Evolutionary conservation across 2,797 vertebrate genomes (phyloP).

Genomic region (Pygocentrus nattereri): DNA sequence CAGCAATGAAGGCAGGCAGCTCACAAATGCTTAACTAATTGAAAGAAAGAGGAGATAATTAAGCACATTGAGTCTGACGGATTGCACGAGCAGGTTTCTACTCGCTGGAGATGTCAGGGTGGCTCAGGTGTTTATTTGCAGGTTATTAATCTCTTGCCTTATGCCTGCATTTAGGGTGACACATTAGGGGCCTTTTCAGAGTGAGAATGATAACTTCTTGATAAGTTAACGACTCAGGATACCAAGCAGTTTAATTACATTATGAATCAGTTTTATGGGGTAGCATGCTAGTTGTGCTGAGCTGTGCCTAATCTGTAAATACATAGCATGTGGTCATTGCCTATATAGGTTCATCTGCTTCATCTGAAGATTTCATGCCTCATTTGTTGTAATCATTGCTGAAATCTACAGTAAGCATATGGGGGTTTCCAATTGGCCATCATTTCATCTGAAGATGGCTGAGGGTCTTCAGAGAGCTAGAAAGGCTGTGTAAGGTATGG

Average conservation of each 20-base stretch:
- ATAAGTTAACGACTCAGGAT: conserved; percentile 48
- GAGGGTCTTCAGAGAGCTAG: background rate
- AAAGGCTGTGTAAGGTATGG: background rate
- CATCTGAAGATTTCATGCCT: conserved; percentile 1
- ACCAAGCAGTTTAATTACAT: conserved; percentile 47
- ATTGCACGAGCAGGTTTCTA: conserved; percentile 38
- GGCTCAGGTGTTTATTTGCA: conserved; percentile 60
- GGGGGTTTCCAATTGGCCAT: background rate
- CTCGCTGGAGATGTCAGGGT: conserved; percentile 33
- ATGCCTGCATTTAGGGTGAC: conserved; percentile 37
- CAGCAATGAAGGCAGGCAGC: conserved; percentile 45
- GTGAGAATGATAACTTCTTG: conserved; percentile 50
- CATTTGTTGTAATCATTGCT: conserved; percentile 26
- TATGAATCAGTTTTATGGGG: conserved; percentile 50
- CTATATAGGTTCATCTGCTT: conserved; percentile 21
- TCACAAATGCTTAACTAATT: conserved; percentile 50
- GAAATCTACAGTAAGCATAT: conserved; percentile 13
- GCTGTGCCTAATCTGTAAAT: conserved; percentile 22
- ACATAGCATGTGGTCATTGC: conserved; percentile 11
- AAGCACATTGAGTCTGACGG: conserved; percentile 43
- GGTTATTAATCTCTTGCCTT: conserved; percentile 56
- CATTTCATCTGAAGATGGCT: conserved; percentile 5
- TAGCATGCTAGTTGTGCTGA: conserved; percentile 20
- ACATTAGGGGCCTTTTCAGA: conserved; percentile 41
- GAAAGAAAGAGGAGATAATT: conserved; percentile 57